These are phyloP conservation scores for Cryptomyrus ogoouensis DNA, from an alignment of 2,113 vertebrate genomes.

Conservation along the genomic window DNA sequence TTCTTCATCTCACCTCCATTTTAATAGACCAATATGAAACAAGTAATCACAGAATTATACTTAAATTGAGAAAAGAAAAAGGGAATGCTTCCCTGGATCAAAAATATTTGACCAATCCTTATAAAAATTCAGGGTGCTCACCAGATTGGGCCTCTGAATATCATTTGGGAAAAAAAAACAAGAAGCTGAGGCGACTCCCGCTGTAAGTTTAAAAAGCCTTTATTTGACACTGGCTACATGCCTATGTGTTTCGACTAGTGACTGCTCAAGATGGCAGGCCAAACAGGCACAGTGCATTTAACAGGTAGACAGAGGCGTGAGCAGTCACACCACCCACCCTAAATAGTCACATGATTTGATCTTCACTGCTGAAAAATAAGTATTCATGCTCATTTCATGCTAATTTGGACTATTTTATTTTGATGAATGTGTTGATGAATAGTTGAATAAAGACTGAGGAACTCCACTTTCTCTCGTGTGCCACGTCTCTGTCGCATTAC, in stretches of 20 bases:
- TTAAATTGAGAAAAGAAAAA: neutral
- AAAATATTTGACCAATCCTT: neutral
- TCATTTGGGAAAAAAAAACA: neutral
- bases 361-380: neutral
- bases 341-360: neutral
- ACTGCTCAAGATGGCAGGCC: neutral
- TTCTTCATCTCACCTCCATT: neutral
- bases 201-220: neutral
- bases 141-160: neutral
- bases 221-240: neutral
- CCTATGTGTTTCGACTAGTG: neutral
- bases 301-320: neutral
- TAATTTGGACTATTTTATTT: neutral
- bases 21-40: neutral
- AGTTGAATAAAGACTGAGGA: neutral
- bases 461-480: neutral
- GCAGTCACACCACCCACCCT: neutral
- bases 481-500: conserved; percentile 23
- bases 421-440: neutral
- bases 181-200: neutral
- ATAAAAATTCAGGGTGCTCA: neutral
- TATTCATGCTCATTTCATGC: neutral
- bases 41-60: neutral
- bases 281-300: neutral
- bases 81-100: neutral